Evolutionary conservation across 2,888 invertebrate genomes (phyloP).

Genomic region (Andrena hattorfiana): DNA sequence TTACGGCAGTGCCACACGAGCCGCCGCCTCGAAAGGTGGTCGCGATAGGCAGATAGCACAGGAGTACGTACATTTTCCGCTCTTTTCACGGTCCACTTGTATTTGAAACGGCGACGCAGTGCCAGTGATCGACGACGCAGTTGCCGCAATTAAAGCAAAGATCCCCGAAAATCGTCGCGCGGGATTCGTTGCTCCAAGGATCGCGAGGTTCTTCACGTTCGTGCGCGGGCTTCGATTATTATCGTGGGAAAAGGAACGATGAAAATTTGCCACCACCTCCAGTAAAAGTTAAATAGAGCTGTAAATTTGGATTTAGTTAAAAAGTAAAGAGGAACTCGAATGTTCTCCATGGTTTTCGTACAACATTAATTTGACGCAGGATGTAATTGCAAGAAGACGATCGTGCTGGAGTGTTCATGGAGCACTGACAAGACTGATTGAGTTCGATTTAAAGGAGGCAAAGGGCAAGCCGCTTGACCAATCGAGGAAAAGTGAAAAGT

Average conservation of each 20-base stretch:
- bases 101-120: constrained; percentile 28
- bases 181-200: neutral
- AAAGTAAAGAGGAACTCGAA: neutral
- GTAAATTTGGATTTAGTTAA: too few relatives aligned
- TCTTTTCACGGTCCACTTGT: constrained; percentile 11
- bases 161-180: neutral
- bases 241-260: neutral
- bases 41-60: constrained; percentile 56
- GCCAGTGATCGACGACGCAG: constrained; percentile 1
- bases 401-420: constrained; percentile 25
- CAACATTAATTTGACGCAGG: neutral
- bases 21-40: constrained; percentile 64
- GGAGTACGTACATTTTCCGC: neutral
- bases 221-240: neutral
- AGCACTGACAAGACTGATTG: constrained; percentile 1
- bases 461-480: constrained; percentile 7
- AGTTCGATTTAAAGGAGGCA: neutral
- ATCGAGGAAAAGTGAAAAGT: constrained; percentile 49
- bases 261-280: neutral
- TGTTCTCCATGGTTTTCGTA: neutral
- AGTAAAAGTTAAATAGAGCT: neutral
- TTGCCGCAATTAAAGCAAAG: neutral
- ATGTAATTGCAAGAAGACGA: constrained; percentile 5
- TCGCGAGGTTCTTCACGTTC: neutral
- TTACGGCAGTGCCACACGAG: constrained; percentile 65